Percentiles rank a stretch among this genome's conserved stretches.
Conservation (phyloP, 2,113 vertebrate species). For the Poecile atricapillus region DNA sequence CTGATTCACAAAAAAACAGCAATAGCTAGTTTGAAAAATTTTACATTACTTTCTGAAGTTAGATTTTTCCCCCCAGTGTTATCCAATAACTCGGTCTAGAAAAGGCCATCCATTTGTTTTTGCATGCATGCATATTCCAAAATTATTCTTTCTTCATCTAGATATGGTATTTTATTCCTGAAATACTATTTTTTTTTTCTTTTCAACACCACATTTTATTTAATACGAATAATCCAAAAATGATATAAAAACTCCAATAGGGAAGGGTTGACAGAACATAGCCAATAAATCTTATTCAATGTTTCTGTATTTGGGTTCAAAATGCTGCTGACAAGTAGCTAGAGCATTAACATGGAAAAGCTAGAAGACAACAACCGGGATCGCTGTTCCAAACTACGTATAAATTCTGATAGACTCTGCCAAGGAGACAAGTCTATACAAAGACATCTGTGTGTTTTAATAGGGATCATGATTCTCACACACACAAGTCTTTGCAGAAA, state of each 20-base stretch:
- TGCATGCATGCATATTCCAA: neutral
- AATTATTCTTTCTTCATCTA: neutral
- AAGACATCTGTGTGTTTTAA: conserved; percentile 3
- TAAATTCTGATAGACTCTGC: neutral
- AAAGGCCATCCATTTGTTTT: neutral
- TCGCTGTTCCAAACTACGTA: neutral
- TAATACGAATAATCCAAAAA: neutral
- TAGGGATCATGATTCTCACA: neutral
- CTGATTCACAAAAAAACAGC: neutral
- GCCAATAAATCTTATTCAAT: neutral
- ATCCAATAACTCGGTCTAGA: neutral
- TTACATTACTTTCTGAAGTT: neutral
- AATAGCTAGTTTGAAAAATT: neutral
- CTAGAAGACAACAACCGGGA: neutral
- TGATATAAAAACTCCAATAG: neutral
- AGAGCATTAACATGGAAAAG: neutral
- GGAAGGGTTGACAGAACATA: neutral
- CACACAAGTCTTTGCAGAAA: neutral
- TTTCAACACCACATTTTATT: neutral
- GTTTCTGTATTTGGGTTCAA: neutral
- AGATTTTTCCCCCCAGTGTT: neutral
- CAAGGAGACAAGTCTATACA: neutral
- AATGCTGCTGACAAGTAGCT: neutral
- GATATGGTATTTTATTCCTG: neutral
- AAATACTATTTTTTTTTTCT: neutral